A percentile compares a stretch with the other conserved stretches of the same genome.
Evolutionary conservation across 2,797 vertebrate genomes (phyloP).

Genomic region (Lindbergichthys nudifrons): DNA sequence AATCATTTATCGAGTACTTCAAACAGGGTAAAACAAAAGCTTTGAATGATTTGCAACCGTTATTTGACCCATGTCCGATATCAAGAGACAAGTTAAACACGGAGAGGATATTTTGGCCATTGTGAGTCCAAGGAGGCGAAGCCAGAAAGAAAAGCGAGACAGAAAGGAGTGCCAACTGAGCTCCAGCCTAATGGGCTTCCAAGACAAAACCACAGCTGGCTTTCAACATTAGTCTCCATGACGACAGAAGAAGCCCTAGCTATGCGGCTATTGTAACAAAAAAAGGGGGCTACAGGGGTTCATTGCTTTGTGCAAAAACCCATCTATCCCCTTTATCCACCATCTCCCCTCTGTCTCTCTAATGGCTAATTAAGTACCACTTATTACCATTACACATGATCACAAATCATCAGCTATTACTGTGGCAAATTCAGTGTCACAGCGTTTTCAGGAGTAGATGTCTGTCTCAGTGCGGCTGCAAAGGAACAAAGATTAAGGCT

Average conservation of each 20-base stretch:
- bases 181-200: conserved; percentile 78
- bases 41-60: conserved; percentile 42
- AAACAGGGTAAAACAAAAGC: conserved; percentile 58
- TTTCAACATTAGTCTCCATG: conserved; percentile 82
- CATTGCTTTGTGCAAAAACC: conserved; percentile 71
- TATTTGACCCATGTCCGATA: conserved; percentile 59
- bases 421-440: conserved; percentile 56
- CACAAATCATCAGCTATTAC: conserved; percentile 77
- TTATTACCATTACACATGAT: conserved; percentile 75
- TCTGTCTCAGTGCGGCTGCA: conserved; percentile 39
- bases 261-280: conserved; percentile 70
- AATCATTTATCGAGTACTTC: conserved; percentile 23
- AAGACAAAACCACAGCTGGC: conserved; percentile 83
- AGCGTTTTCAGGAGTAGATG: conserved; percentile 27
- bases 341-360: conserved; percentile 67
- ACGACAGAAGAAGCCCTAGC: conserved; percentile 74
- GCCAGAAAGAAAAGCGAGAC: conserved; percentile 73
- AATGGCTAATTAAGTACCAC: conserved; percentile 80
- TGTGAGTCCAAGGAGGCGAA: conserved; percentile 58
- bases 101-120: conserved; percentile 56
- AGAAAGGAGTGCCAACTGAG: conserved; percentile 66
- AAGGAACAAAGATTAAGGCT: conserved; percentile 39
- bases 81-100: conserved; percentile 60
- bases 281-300: conserved; percentile 67
- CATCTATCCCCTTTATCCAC: conserved; percentile 70